These are phyloP conservation scores for Sinohyriopsis cumingii DNA, from an alignment of 2,888 invertebrate species.

Conservation along the genomic window DNA sequence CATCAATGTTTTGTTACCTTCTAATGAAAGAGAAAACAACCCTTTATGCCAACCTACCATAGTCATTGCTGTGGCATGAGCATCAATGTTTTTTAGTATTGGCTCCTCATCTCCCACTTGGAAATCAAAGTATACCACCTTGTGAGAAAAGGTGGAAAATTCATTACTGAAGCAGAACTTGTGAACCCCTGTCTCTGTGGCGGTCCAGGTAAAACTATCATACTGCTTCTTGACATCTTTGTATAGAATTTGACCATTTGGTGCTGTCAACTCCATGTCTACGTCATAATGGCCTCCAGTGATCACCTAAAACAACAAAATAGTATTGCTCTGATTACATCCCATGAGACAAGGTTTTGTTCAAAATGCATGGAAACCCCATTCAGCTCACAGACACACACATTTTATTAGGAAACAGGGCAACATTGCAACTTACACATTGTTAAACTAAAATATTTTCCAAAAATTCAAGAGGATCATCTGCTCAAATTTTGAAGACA, in stretches of 20 bases:
- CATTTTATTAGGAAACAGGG: background rate
- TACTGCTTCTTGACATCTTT: slow-evolving; percentile 94
- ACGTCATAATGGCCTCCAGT: slow-evolving; percentile 99
- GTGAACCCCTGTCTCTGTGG: slow-evolving; percentile 63
- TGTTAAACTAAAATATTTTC: background rate
- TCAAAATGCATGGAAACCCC: background rate
- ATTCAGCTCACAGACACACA: background rate
- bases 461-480: too few relatives aligned
- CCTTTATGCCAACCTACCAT: slow-evolving; percentile 71
- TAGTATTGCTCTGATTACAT: background rate
- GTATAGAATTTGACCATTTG: slow-evolving; percentile 90
- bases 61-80: slow-evolving; percentile 85
- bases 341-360: background rate
- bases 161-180: slow-evolving; percentile 93
- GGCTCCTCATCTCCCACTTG: slow-evolving; percentile 91
- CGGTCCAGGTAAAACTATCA: slow-evolving; percentile 84
- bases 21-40: too few relatives aligned
- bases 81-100: slow-evolving; percentile 76
- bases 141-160: slow-evolving; percentile 98
- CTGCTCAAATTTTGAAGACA: too few relatives aligned
- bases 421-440: background rate
- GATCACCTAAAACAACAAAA: slow-evolving; percentile 82
- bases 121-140: slow-evolving; percentile 98
- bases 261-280: slow-evolving; percentile 91
- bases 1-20: too few relatives aligned